Evolutionary conservation across 2,888 invertebrate genomes (phyloP).

Genomic region (Diabrotica balteata): DNA sequence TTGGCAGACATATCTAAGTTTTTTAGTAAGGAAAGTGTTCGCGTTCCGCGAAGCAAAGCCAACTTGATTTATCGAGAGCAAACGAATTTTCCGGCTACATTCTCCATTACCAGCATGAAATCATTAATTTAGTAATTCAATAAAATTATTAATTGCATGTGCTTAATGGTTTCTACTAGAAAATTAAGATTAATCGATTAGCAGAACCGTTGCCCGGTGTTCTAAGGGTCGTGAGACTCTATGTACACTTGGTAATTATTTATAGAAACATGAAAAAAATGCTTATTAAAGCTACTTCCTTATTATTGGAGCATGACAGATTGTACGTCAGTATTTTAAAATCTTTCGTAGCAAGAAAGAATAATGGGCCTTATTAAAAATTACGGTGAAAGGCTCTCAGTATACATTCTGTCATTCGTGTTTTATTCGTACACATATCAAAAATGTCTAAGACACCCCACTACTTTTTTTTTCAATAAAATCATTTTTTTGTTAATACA

Average conservation of each 20-base stretch:
- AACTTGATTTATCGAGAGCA: slow-evolving; percentile 36
- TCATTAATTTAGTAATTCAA: slow-evolving; percentile 40
- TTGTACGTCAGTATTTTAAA: neutral
- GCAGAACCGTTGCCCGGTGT: slow-evolving; percentile 19
- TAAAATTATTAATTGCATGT: slow-evolving; percentile 42
- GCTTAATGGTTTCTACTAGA: slow-evolving; percentile 40
- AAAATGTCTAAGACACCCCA: too few relatives aligned
- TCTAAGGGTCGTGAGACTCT: slow-evolving; percentile 31
- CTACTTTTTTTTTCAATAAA: too few relatives aligned
- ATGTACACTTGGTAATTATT: slow-evolving; percentile 12
- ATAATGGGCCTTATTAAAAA: too few relatives aligned
- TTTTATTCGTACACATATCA: too few relatives aligned
- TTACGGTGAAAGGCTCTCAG: too few relatives aligned
- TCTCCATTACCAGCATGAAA: slow-evolving; percentile 36
- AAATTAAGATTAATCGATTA: slow-evolving; percentile 40
- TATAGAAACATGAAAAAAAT: slow-evolving; percentile 10
- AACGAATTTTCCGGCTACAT: slow-evolving; percentile 31
- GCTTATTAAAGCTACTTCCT: slow-evolving; percentile 2
- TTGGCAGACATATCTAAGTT: too few relatives aligned
- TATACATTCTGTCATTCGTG: too few relatives aligned
- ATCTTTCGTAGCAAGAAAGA: too few relatives aligned
- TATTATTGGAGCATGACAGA: neutral
- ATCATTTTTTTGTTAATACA: too few relatives aligned
- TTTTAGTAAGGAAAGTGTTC: neutral
- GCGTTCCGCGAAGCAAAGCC: slow-evolving; percentile 23